phyloP scores from a whole-genome alignment of 2,113 vertebrate species.

The Ascaphus truei region DNA sequence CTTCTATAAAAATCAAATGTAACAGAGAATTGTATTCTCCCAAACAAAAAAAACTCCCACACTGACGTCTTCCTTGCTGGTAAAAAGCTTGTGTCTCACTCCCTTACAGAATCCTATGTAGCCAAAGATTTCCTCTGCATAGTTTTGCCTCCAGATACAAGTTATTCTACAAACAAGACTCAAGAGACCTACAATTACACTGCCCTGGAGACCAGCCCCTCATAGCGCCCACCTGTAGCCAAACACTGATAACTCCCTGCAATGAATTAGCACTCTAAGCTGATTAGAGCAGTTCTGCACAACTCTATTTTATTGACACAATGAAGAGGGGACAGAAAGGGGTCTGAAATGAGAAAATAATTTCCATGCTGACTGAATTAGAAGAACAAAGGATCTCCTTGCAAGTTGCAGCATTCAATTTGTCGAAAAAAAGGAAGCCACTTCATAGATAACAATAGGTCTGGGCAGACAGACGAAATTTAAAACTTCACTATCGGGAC shows the following conservation, averaged over 20 bases:
- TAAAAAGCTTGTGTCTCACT: too few species aligned
- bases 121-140: background rate
- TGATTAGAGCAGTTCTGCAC: conserved; percentile 78
- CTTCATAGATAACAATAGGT: conserved; percentile 76
- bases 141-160: conserved; percentile 58
- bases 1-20: too few species aligned
- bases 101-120: too few species aligned
- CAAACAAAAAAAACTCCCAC: too few species aligned
- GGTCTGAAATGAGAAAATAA: conserved; percentile 80
- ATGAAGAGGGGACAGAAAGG: conserved; percentile 77
- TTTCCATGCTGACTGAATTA: conserved; percentile 85
- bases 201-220: conserved; percentile 74
- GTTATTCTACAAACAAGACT: conserved; percentile 70
- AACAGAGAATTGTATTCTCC: too few species aligned
- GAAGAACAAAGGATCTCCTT: conserved; percentile 79
- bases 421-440: conserved; percentile 73
- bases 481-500: conserved; percentile 65
- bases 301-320: conserved; percentile 87
- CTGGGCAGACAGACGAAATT: conserved; percentile 75
- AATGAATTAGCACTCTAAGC: conserved; percentile 81
- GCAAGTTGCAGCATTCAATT: conserved; percentile 78
- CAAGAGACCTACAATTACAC: conserved; percentile 71
- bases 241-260: conserved; percentile 72
- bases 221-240: conserved; percentile 74
- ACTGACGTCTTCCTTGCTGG: too few species aligned